Evolutionary conservation across 1,140 invertebrate genomes (phyloP), one percentile per base, ranked within the genome.

Genomic region (Drosophila virilis): DNA sequence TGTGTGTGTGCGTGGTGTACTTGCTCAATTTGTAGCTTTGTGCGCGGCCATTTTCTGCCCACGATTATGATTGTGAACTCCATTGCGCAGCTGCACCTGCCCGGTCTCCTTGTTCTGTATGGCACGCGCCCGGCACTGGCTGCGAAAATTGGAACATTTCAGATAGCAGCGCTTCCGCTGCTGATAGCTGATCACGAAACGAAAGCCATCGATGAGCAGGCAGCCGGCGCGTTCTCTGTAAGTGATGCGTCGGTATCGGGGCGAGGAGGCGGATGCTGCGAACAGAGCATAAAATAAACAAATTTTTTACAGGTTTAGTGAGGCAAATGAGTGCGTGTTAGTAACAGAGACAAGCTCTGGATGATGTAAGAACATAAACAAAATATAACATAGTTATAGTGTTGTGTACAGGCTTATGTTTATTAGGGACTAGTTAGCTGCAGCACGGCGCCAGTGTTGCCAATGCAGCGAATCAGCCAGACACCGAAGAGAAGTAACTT

Each of bases 161-260:
- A 92, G 57, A 50, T 92, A 92, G 51, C 74, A 82, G 7, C 81
- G 88, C 7, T 78, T 46, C n/a, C 59, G 45, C 13, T 78, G 69
- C 69, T 91, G 88, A 9, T 79, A 91, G 17, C 88, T 80, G 37
- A 91, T 80, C 33, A 92, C 91, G 51, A 91, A 92, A 12, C 90
- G 89, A 51, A 58, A 78, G 12, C 74, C 82, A 57, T 84, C 80
- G 46, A 88, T 89, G 0, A 84, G 43, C 17, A 65, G 40, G 32
- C 58, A 15, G 9, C 65, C 67, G 8, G 57, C 35, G 42, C 54
- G 40, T 0, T 28, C n/a, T 17, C 12, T 54, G n/a, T 48, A 57
- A 6, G 45, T 33, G 13, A 52, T 40, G 2, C 52, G 22, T 1
- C 37, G 35, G 8, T 33, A 33, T 17, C 13, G 5, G 0, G 22